Conservation (phyloP, 2,888 invertebrate genomes). For the Agonopterix heracliana region DNA sequence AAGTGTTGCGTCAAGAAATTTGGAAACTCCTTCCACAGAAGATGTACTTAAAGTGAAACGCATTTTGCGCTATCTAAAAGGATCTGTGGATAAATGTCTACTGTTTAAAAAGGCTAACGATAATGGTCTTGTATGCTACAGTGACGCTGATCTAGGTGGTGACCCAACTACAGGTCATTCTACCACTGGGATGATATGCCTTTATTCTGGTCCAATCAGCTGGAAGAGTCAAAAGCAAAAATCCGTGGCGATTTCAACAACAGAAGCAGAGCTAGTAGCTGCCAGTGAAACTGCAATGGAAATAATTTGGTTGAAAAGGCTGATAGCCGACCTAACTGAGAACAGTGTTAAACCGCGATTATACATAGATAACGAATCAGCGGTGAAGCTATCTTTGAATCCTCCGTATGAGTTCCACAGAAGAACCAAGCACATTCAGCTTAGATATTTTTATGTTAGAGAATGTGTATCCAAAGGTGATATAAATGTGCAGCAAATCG, state of each 20-base stretch:
- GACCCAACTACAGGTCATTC: neutral
- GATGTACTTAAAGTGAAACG: neutral
- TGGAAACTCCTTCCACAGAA: neutral
- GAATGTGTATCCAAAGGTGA: neutral
- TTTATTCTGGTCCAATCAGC: constrained; percentile 20
- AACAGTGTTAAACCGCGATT: neutral
- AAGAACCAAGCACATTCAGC: constrained; percentile 4
- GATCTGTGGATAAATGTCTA: neutral
- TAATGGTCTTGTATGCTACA: neutral
- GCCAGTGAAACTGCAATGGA: constrained; percentile 25
- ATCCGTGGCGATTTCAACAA: constrained; percentile 28
- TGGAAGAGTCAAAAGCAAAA: constrained; percentile 29
- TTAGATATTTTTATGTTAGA: constrained; percentile 4
- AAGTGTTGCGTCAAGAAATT: neutral
- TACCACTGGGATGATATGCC: neutral
- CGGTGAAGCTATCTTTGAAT: constrained; percentile 1
- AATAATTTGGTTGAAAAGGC: constrained; percentile 21
- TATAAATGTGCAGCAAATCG: neutral
- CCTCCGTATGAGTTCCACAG: neutral
- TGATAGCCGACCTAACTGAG: neutral
- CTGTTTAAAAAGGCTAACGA: neutral
- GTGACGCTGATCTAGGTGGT: neutral
- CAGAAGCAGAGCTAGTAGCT: constrained; percentile 28
- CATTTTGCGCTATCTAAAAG: neutral
- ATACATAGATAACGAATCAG: neutral